Evolutionary conservation across 2,113 vertebrate species (phyloP), one percentile per base, ranked within the genome.

Genomic region (Calidris pygmaea): DNA sequence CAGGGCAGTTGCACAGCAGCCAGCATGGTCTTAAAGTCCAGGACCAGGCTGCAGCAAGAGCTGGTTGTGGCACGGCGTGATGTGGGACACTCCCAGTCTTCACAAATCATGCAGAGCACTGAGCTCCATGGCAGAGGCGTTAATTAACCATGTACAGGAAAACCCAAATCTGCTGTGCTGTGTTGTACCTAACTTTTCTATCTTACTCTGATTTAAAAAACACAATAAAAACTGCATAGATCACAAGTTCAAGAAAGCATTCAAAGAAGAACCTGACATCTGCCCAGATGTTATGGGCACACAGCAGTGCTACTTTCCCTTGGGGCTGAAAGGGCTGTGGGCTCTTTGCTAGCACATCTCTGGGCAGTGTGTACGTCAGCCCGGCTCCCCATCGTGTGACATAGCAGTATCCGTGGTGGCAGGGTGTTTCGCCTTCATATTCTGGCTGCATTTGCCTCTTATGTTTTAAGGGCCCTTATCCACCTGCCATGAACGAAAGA

Each of bases 301-400:
- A 0, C 13, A 7, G 23, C 55, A 26, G 19, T 50, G 19, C 15
- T 7, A 6, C n/a, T 62, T 74, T 35, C 14, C 22, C 27, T 6
- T 0, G 1, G 26, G 66, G 12, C 67, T 60, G 62, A 68, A 74
- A 45, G 67, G 60, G 47, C 35, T 58, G 35, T 1, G 4, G 48
- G 19, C 32, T 62, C 35, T 67, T 72, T n/a, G 22, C 30, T 35
- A 55, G 29, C 14, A n/a, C 4, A 1, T 24, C 52, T 37, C 1
- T 1, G 29, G 37, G 19, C 43, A 58, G 9, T 9, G 16, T 4
- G 6, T 7, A 26, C 29, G 12, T 66, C 43, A 77, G 34, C 34
- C 62, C 2, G 3, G 2, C 35, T 68, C 3, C 2, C n/a, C 19
- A 7, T 6, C 5, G 1, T 14, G 47, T 2, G 2, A 8, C 29